Conservation (phyloP, 2,113 vertebrate genomes). For the Chinchilla lanigera region DNA sequence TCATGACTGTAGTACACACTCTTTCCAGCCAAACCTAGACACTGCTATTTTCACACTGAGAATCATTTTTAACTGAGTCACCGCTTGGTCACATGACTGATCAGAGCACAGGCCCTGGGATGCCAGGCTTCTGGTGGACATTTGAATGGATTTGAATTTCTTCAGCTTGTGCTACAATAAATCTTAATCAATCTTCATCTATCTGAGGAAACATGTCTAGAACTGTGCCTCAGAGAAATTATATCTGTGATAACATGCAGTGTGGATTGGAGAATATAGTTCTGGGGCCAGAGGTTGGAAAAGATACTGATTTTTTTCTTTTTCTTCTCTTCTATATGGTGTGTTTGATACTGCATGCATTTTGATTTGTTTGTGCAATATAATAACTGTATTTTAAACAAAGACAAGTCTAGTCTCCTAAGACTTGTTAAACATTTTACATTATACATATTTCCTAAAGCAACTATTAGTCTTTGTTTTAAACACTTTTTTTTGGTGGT, state of each 20-base stretch:
- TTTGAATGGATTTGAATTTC: background rate
- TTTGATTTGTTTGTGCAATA: background rate
- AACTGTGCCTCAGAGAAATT: background rate
- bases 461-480: background rate
- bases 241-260: background rate
- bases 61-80: background rate
- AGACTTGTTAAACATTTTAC: background rate
- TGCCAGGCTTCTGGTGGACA: background rate
- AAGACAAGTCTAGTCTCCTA: background rate
- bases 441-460: slow-evolving; percentile 33
- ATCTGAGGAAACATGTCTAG: background rate
- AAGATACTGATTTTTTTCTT: background rate
- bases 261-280: background rate
- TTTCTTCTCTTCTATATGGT: background rate
- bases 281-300: background rate
- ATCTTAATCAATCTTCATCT: background rate
- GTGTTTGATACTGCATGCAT: background rate
- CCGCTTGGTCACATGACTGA: background rate
- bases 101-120: background rate
- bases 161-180: background rate
- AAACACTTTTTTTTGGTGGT: background rate
- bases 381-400: background rate
- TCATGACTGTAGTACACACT: fast-evolving
- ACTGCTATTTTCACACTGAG: background rate
- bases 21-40: fast-evolving